Conservation (phyloP, 2,797 vertebrate species). For the Pipistrellus pipistrellus region DNA sequence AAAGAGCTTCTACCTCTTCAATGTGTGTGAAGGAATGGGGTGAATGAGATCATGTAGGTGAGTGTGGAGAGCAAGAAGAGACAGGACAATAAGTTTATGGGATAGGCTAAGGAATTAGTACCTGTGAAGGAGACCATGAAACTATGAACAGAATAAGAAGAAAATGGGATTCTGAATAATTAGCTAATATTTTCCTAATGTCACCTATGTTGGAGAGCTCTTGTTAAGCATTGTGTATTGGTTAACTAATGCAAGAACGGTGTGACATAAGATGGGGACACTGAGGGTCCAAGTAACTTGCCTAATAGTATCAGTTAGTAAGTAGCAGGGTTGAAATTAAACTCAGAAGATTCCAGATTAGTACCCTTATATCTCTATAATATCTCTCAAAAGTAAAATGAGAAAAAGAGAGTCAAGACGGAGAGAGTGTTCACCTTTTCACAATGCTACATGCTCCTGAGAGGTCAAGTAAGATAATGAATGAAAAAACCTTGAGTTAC, state of each 20-base stretch:
- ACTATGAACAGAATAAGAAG: not conserved
- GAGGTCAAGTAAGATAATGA: not conserved
- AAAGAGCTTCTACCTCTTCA: not conserved
- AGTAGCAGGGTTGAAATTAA: not conserved
- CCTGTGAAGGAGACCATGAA: not conserved
- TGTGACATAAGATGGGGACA: not conserved
- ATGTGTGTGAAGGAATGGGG: not conserved
- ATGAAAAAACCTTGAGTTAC: not conserved
- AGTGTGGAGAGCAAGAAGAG: not conserved
- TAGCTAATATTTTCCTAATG: not conserved
- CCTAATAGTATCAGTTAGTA: not conserved
- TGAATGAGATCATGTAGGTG: not conserved
- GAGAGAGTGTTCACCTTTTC: not conserved
- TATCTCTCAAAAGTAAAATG: not conserved
- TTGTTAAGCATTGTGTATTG: not conserved
- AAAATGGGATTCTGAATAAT: not conserved
- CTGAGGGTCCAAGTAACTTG: not conserved
- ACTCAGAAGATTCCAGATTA: not conserved
- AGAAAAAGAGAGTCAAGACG: not conserved
- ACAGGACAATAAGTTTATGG: not conserved
- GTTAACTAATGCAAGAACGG: not conserved
- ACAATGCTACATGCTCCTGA: not conserved
- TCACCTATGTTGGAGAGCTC: not conserved
- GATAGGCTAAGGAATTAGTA: not conserved
- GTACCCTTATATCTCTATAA: not conserved